Base-by-base conservation (phyloP, 2,888 invertebrate species). In the Morpho deidamia region DNA sequence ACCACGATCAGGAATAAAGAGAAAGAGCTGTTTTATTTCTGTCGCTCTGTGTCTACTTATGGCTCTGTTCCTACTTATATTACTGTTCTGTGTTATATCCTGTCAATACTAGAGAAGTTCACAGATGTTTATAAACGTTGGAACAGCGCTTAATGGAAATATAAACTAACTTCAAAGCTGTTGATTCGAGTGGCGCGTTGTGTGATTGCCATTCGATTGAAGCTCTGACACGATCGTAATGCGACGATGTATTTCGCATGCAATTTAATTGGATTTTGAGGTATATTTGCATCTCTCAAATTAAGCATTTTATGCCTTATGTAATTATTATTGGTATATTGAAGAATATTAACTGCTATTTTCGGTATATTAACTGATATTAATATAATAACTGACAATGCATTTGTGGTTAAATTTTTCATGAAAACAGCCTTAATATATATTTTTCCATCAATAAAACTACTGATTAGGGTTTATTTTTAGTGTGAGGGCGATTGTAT, bases 181-280 rank as follows among this genome's bases (percentile, higher is more conserved):
- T 48, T 48, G 42, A 47, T 51, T 48, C 47, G 35, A 46, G 41
- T 35, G 44, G 32, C 49, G 43, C 23, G 48, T 41, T 49, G 55
- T 52, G 51, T 55, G 52, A 58, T 58, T 58, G 43, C 49, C 52
- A 49, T 56, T 38, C 39, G 43, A 56, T 53, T 37, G 53, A 50
- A 53, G 43, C 49, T 44, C 35, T 42, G 47, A 39, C 37, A 40
- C 32, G 32, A 39, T 34, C 45, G 46, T 53, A 53, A 43, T 46
- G 53, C 42, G 53, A 46, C 49, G 49, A 43, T 11, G 42, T 38
- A 32, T 48, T 48, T 40, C 40, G 48, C 38, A 43, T 53, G 45
- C 46, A 35, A 37, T 48, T 49, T 53, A 47, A 56, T 56, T 50
- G 49, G 53, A 50, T 53, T 32, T 11, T 11, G 48, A 34, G 33